Evolutionary conservation across 2,113 vertebrate species (phyloP), one percentile per base, ranked within the genome.

Genomic region (Fulica atra): DNA sequence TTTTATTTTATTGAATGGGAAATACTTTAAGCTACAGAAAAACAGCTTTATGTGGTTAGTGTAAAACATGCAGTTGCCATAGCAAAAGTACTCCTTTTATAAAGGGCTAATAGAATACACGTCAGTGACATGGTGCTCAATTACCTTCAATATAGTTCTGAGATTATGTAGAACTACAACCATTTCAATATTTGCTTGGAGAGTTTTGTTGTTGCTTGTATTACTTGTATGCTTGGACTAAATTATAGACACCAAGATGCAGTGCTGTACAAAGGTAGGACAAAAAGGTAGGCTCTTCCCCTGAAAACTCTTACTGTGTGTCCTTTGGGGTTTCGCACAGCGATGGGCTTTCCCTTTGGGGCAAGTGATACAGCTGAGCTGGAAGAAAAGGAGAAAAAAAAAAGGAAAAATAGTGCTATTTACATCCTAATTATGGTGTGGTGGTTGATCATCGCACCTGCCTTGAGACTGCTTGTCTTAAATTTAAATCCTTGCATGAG

Each of bases 61-160:
- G 25, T 68, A 78, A 94, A 87, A 46, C 7, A 53, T 13, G 18
- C 2, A 50, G 23, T 81, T 91, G 24, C 51, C 14, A 46, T 33
- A 54, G 51, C 31, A 59, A 80, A 70, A 64, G 10, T 25, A 23
- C 4, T 56, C 5, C 25, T 73, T 84, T 38, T n/a, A 19, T 36
- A 50, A 74, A 63, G 0, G 1, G 1, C 8, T 66, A 35, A 42
- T 19, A 53, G 31, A 81, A 42, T 21, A 70, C 15, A 33, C 19
- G 18, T 54, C 33, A 44, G 17, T 60, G 60, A 54, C 0, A 0
- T 60, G 31, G 19, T 0, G 0, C 11, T 56, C 28, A 23, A 1
- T 63, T 35, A 25, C 59, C n/a, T 66, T 83, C 65, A 40, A 17
- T 65, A 23, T 5, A 48, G 11, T 69, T 80, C 14, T 82, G 53